Conservation (phyloP, 2,888 invertebrate genomes). For the Hemistola chrysoprasaria region DNA sequence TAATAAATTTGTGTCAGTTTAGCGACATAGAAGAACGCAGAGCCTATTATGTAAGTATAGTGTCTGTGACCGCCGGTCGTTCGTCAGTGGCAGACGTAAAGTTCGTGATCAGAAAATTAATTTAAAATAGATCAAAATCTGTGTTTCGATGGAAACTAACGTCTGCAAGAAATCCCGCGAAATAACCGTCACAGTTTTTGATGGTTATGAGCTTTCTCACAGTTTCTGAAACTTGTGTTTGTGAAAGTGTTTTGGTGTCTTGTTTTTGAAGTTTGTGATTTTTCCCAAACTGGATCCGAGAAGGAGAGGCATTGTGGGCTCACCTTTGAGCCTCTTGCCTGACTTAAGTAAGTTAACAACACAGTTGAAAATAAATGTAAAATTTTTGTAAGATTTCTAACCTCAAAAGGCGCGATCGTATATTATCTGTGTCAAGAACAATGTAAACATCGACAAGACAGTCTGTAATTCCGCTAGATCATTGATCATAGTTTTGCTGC, state of each 20-base stretch:
- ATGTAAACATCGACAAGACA: conserved; percentile 29
- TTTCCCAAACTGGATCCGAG: conserved; percentile 59
- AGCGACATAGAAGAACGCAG: conserved; percentile 17
- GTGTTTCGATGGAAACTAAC: conserved; percentile 40
- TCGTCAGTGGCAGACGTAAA: conserved; percentile 42
- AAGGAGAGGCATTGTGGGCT: conserved; percentile 52
- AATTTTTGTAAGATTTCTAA: conserved; percentile 25
- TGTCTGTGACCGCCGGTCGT: conserved; percentile 14
- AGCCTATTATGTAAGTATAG: conserved; percentile 16
- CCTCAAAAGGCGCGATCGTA: conserved; percentile 32
- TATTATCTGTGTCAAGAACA: conserved; percentile 37
- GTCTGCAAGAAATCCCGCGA: conserved; percentile 22
- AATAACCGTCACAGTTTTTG: conserved; percentile 13
- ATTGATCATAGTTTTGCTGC: conserved; percentile 20
- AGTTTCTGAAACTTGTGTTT: conserved; percentile 13
- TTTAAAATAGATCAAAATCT: conserved; percentile 59
- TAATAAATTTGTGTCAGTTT: neutral
- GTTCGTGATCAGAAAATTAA: conserved; percentile 66
- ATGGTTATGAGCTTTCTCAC: conserved; percentile 17
- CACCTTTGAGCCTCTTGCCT: conserved; percentile 35
- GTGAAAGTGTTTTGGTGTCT: conserved; percentile 33
- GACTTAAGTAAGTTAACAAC: conserved; percentile 41
- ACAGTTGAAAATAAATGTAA: neutral
- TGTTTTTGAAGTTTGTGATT: conserved; percentile 21
- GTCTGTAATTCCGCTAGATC: conserved; percentile 28